These are phyloP conservation scores for Creontiades dilutus DNA, from an alignment of 2,888 invertebrate species.

Conservation along the genomic window DNA sequence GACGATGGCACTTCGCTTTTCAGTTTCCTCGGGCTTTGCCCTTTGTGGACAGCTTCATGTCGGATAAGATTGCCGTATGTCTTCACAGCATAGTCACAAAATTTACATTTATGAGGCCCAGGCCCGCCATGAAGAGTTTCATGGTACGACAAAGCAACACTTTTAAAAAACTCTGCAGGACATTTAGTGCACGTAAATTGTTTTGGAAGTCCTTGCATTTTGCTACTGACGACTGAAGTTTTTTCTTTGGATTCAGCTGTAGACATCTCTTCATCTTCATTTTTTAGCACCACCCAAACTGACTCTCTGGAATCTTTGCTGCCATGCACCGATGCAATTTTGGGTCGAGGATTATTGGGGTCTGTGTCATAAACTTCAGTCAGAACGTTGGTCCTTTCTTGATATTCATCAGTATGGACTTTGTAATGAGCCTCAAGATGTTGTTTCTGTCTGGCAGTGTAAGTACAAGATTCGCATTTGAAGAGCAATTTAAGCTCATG, in stretches of 20 bases:
- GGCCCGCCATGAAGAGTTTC: constrained; percentile 84
- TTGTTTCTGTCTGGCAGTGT: constrained; percentile 85
- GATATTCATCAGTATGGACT: constrained; percentile 89
- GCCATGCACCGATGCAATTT: constrained; percentile 80
- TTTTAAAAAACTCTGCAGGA: constrained; percentile 87
- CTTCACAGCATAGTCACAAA: constrained; percentile 86
- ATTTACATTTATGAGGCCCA: constrained; percentile 84
- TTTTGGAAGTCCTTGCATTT: constrained; percentile 73
- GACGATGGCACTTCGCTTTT: constrained; percentile 81
- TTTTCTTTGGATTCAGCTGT: constrained; percentile 77
- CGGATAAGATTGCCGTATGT: constrained; percentile 84
- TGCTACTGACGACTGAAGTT: constrained; percentile 76
- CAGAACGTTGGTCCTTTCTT: constrained; percentile 86
- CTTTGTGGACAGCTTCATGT: constrained; percentile 81
- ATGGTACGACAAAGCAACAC: constrained; percentile 85
- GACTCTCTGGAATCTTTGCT: constrained; percentile 68
- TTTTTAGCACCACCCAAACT: constrained; percentile 78
- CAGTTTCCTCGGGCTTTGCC: constrained; percentile 75
- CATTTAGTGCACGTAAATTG: constrained; percentile 82
- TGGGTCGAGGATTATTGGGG: constrained; percentile 83
- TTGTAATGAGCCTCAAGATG: constrained; percentile 83
- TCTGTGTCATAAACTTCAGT: constrained; percentile 84
- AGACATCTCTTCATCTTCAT: constrained; percentile 72
- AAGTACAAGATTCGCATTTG: constrained; percentile 88
- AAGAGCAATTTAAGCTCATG: constrained; percentile 84